Conservation (phyloP, 2,888 invertebrate genomes). For the Philereme transversata region DNA sequence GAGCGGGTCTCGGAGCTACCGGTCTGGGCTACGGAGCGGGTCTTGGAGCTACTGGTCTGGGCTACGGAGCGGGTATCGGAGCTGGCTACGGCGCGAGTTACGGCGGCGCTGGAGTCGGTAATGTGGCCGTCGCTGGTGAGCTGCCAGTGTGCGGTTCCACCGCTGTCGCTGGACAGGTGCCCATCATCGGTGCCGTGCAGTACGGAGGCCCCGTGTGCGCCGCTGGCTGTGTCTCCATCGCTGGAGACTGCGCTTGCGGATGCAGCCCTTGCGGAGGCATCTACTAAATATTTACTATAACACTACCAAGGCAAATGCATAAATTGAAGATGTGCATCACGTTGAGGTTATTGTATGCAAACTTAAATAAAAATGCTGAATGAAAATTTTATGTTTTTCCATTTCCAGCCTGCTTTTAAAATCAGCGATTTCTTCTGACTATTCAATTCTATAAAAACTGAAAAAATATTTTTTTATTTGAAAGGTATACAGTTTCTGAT, state of each 20-base stretch:
- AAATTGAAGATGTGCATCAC: too few species aligned
- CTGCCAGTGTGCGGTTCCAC: constrained; percentile 49
- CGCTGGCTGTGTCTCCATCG: constrained; percentile 42
- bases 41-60: constrained; percentile 8
- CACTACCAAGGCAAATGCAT: too few species aligned
- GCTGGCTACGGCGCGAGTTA: constrained; percentile 18
- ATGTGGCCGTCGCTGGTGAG: constrained; percentile 45
- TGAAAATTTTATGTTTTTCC: too few species aligned
- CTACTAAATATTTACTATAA: not conserved
- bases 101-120: constrained; percentile 42
- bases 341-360: too few species aligned
- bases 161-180: constrained; percentile 43
- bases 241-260: constrained; percentile 41
- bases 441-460: too few species aligned
- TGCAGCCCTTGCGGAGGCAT: constrained; percentile 27
- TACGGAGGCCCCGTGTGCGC: constrained; percentile 41
- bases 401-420: too few species aligned
- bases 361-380: too few species aligned
- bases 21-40: constrained; percentile 15
- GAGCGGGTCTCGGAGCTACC: not conserved
- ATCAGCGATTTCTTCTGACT: too few species aligned
- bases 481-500: too few species aligned
- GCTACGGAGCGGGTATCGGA: too few species aligned
- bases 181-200: constrained; percentile 47
- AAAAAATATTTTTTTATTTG: too few species aligned